Evolutionary conservation across 30 jellyfish, hydroid and myxozoan genomes (phyloP).

Genomic region (Nemopilema nomurai): DNA sequence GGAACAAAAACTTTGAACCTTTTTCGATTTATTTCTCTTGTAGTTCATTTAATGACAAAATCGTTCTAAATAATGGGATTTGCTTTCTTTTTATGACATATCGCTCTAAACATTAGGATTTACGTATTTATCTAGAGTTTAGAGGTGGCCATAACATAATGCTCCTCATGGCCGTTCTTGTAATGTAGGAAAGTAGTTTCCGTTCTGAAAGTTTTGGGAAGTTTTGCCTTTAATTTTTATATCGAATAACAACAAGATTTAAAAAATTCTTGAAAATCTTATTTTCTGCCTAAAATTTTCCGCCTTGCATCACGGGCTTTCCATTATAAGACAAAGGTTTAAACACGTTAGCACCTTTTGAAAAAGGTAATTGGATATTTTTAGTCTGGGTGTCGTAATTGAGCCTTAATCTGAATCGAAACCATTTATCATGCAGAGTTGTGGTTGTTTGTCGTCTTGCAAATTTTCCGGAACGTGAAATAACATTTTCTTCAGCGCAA

Average conservation of each 20-base stretch:
- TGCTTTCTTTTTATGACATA: not conserved
- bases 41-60: not conserved
- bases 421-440: not conserved
- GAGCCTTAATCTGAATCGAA: not conserved
- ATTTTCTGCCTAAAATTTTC: not conserved
- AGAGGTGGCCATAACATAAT: no score
- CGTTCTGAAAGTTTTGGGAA: not conserved
- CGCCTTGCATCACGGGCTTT: no score
- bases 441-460: not conserved
- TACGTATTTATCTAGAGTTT: no score
- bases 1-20: not conserved
- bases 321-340: no score
- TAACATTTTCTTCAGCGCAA: no score
- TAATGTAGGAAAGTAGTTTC: not conserved
- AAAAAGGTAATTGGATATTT: not conserved
- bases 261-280: not conserved
- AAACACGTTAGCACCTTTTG: not conserved
- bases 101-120: no score
- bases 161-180: constrained; percentile 18
- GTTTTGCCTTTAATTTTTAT: not conserved
- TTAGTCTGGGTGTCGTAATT: not conserved
- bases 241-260: not conserved
- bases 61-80: not conserved
- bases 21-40: not conserved
- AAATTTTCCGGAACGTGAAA: no score